These are phyloP conservation scores for Eptesicus fuscus DNA, from an alignment of 2,113 vertebrate species.

Conservation along the genomic window DNA sequence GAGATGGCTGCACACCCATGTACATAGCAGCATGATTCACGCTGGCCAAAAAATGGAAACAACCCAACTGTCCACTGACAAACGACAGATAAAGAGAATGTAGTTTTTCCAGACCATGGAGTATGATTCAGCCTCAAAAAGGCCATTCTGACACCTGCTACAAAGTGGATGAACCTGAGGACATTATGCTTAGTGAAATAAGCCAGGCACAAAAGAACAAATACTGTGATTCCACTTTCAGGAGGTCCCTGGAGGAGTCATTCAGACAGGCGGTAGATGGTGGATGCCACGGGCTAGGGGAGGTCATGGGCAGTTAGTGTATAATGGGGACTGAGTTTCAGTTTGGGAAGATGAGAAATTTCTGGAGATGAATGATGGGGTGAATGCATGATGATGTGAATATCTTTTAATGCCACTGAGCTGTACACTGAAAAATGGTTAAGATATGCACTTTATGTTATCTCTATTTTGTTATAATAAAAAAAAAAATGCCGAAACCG, in stretches of 20 bases:
- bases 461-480: accelerated
- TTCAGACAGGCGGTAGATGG: not conserved
- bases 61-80: not conserved
- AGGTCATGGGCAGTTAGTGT: accelerated
- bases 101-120: not conserved
- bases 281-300: not conserved
- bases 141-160: not conserved
- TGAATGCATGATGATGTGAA: accelerated
- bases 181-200: not conserved
- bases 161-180: accelerated
- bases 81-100: not conserved
- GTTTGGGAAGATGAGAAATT: not conserved
- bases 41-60: not conserved
- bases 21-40: not conserved
- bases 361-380: not conserved
- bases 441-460: accelerated
- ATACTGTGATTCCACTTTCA: not conserved
- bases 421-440: accelerated
- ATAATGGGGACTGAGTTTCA: not conserved
- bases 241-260: not conserved
- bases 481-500: no score
- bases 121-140: no score
- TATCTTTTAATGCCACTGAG: not conserved
- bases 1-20: not conserved
- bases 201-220: not conserved